Base-by-base conservation (phyloP, 1,140 invertebrate genomes). In the Drosophila melanogaster region DNA sequence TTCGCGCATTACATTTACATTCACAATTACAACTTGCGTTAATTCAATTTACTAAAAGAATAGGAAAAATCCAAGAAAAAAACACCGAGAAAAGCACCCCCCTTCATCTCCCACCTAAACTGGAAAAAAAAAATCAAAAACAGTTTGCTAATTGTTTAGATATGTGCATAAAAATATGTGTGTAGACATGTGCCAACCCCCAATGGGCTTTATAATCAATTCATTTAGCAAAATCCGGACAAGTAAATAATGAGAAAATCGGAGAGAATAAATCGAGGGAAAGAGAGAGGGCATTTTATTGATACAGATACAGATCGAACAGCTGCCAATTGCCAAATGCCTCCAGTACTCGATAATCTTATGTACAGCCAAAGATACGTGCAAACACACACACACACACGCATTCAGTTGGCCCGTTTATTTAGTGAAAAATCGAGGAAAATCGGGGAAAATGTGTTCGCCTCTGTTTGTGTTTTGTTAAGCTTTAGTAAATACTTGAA, bases 401-500 rank as follows among this genome's bases (percentile, higher is more conserved):
- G 7, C 14, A 41, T n/a, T 6, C 40, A 41, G 14, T 2, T 41
- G 40, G 40, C 14, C 40, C n/a, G 40, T 55, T 64, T 74, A 74
- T 74, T 74, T 74, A 54, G 70, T 73, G 46, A 51, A 61, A 61
- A 73, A 55, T 67, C 49, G 55, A 49, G 41, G 35, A 54, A 46
- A 62, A 49, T 35, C 26, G 47, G 3, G 51, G 12, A 41, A 54
- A 60, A 54, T 41, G 65, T 69, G 59, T 78, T 67, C 51, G 22
- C 44, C 24, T 54, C 19, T 70, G 30, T 64, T 65, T 86, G 69
- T 87, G 71, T 87, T 87, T 83, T 87, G 83, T 87, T 87, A 89
- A 83, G 83, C 74, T 87, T 87, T 75, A 83, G 83, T 87, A 87
- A 87, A 87, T 87, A 87, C 83, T 87, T 87, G 84, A 87, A 83